Base-by-base conservation (phyloP, 2,888 invertebrate genomes). In the Pharmacophagus antenor region DNA sequence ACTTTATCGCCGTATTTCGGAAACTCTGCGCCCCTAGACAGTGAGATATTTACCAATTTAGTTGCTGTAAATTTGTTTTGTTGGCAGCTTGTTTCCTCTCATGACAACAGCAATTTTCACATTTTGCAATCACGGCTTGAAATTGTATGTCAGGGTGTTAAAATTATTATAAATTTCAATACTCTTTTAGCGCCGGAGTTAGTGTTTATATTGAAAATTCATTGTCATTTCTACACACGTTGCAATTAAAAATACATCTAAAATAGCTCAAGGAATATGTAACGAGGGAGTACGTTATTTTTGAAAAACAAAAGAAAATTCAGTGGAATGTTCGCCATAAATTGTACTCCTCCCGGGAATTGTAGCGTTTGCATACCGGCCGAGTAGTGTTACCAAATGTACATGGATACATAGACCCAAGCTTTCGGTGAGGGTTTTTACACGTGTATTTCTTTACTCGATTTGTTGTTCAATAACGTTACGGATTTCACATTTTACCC, bases 41-140 rank as follows among this genome's bases (percentile, higher is more conserved):
- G 82, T 86, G 88, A 88, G 85, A 82, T 86, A 88, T 88, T 83
- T 73, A 81, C 79, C 84, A 88, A 89, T 88, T 88, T 84, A 73
- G 80, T 83, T 82, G 82, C 81, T 83, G 81, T 79, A 82, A 84
- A 85, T 88, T 86, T 83, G 86, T 88, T 88, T 83, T 77, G 77
- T 73, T 74, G 63, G 60, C 68, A 69, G 63, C 63, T 65, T 65
- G 70, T 66, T 70, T 69, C 63, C 63, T 66, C 66, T 66, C 53
- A 58, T 56, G 57, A 56, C 61, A 22, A 55, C 50, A 60, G 59
- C 58, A 61, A 58, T 44, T 52, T 54, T 46, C 56, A 55, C 53
- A 52, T 37, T 51, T 46, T 58, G 51, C 47, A 51, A 50, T 44
- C 18, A 48, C n/a, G 3, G 21, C n/a, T 61, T 62, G 17, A 42